Evolutionary conservation across 2,113 vertebrate genomes (phyloP).

Genomic region (Nasalis larvatus): DNA sequence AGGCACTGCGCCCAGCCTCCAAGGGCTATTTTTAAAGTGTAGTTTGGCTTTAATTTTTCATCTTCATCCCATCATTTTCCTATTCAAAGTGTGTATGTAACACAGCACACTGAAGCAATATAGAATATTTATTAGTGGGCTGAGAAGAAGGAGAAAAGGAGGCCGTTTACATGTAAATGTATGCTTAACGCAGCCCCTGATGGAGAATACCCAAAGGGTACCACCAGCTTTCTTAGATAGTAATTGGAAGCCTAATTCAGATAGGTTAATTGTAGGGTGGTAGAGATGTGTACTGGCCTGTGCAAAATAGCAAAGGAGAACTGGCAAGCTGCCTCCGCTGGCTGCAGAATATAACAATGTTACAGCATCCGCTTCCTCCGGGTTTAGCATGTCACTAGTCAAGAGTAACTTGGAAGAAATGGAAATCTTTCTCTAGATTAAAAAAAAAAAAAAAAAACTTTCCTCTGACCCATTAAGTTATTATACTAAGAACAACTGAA

Average conservation of each 20-base stretch:
- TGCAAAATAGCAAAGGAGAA: constrained; percentile 1
- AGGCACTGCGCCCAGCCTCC: not conserved
- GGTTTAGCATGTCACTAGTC: not conserved
- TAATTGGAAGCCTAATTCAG: constrained; percentile 72
- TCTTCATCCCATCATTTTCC: constrained; percentile 44
- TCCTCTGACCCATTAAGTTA: not conserved
- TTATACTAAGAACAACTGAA: not conserved
- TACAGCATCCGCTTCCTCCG: fast-evolving
- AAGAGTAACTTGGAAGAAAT: not conserved
- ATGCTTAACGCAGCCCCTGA: constrained; percentile 64
- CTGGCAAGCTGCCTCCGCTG: not conserved
- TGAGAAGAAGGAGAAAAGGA: constrained; percentile 48
- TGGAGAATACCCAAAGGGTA: constrained; percentile 59
- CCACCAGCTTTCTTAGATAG: constrained; percentile 27
- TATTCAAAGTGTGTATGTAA: constrained; percentile 32
- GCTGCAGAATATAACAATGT: not conserved
- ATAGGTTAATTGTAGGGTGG: constrained; percentile 55
- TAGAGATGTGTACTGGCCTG: not conserved
- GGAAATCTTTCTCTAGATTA: not conserved
- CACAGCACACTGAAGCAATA: not conserved
- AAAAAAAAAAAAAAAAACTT: not conserved
- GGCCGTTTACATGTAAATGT: constrained; percentile 72
- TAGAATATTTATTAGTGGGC: constrained; percentile 64
- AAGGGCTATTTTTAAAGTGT: not conserved
- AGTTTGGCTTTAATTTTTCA: constrained; percentile 61